Evolutionary conservation across 2,797 vertebrate species (phyloP).

Genomic region (Malurus splendens): DNA sequence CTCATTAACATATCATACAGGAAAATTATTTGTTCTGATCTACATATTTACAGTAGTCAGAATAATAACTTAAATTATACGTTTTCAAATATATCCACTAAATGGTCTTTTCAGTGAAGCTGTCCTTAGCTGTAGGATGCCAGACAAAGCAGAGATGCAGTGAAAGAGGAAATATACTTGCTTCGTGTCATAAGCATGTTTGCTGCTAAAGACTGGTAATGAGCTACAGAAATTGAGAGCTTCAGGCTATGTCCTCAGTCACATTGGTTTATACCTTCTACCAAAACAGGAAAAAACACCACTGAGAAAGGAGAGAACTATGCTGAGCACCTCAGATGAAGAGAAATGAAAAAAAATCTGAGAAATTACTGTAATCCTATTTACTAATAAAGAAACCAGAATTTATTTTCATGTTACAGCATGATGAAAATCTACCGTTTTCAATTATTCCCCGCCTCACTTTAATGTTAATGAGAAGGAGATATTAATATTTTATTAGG

Average conservation of each 20-base stretch:
- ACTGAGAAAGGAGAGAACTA: neutral
- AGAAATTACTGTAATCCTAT: neutral
- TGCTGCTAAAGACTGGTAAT: neutral
- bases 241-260: neutral
- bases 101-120: neutral
- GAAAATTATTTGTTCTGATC: neutral
- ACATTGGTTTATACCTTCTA: neutral
- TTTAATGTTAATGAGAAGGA: neutral
- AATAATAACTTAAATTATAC: neutral
- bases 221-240: neutral
- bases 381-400: neutral
- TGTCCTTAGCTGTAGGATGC: neutral
- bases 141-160: neutral
- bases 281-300: neutral
- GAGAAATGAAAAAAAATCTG: neutral
- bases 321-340: rapidly evolving
- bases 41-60: neutral
- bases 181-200: neutral
- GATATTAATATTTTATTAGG: neutral
- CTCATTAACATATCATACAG: neutral
- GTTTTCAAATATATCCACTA: neutral
- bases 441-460: neutral
- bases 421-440: neutral
- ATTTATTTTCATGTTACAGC: neutral
- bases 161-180: neutral